phyloP scores from a whole-genome alignment of 1,140 invertebrate species.

The Ceratina japonica region DNA sequence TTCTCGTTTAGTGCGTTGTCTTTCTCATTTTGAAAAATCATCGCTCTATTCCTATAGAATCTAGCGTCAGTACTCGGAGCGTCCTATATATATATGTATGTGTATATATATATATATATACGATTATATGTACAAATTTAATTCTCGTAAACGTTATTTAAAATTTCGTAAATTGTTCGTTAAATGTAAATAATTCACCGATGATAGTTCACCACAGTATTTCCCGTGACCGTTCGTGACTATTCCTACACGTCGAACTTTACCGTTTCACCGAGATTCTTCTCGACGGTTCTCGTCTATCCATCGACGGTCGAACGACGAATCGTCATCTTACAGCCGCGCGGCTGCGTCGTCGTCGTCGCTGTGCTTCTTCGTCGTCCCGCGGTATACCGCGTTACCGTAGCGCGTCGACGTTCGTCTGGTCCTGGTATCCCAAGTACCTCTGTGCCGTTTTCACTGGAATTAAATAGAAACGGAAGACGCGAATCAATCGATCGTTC shows the following conservation, averaged over 20 bases:
- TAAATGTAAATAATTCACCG: neutral
- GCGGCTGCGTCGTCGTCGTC: no score
- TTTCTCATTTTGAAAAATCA: conserved; percentile 5
- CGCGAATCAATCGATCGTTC: neutral
- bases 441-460: conserved; percentile 72
- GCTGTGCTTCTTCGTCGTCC: conserved; percentile 13
- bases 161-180: conserved; percentile 20
- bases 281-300: neutral
- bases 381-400: conserved; percentile 53
- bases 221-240: conserved; percentile 17
- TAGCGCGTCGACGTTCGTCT: conserved; percentile 70
- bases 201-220: conserved; percentile 1
- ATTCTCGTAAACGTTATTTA: conserved; percentile 1
- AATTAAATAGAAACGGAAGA: conserved; percentile 55
- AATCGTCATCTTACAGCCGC: neutral
- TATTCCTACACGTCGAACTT: conserved; percentile 14
- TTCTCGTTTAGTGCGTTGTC: neutral
- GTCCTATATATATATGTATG: conserved; percentile 7
- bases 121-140: conserved; percentile 41
- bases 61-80: conserved; percentile 7
- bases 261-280: conserved; percentile 38
- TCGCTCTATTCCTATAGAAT: conserved; percentile 2
- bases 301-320: conserved; percentile 25
- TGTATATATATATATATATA: no score
- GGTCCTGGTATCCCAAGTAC: conserved; percentile 52